Conservation (phyloP, 2,888 invertebrate species). For the Eupeodes latifasciatus region DNA sequence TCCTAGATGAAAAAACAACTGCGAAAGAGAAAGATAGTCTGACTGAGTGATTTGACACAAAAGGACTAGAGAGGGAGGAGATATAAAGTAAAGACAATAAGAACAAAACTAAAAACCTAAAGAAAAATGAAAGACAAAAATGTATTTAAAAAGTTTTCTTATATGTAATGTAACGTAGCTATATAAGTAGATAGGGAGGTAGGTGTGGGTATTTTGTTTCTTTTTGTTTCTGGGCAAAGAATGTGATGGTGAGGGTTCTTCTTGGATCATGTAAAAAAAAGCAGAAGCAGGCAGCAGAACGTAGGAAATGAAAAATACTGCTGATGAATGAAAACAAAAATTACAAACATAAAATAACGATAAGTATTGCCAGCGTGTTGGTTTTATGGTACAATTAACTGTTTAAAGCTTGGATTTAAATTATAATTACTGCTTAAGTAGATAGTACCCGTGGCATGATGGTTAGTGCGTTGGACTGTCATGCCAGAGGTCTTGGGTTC, state of each 20-base stretch:
- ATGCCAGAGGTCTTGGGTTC: no score
- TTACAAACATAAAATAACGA: slow-evolving; percentile 23
- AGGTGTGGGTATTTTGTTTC: slow-evolving; percentile 4
- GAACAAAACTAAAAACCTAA: slow-evolving; percentile 49
- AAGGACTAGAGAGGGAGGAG: slow-evolving; percentile 17
- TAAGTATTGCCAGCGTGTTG: slow-evolving; percentile 59
- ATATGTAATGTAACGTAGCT: not conserved
- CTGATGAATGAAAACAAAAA: slow-evolving; percentile 49
- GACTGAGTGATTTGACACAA: slow-evolving; percentile 17
- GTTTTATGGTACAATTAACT: not conserved
- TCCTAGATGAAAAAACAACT: slow-evolving; percentile 10
- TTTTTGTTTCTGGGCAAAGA: slow-evolving; percentile 7
- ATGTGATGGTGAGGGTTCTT: slow-evolving; percentile 5
- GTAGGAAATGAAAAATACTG: slow-evolving; percentile 29
- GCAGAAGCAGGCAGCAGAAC: not conserved
- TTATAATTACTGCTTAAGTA: no score
- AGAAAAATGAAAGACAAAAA: slow-evolving; percentile 67
- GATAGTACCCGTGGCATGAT: no score
- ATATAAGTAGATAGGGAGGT: not conserved
- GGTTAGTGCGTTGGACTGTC: no score
- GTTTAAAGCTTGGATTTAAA: not conserved
- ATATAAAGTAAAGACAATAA: slow-evolving; percentile 46
- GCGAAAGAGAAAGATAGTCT: slow-evolving; percentile 58
- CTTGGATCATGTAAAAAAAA: not conserved
- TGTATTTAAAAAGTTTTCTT: slow-evolving; percentile 60